Evolutionary conservation across 2,888 invertebrate species (phyloP), one percentile per base, ranked within the genome.

Genomic region (Netelia fuscicornis): DNA sequence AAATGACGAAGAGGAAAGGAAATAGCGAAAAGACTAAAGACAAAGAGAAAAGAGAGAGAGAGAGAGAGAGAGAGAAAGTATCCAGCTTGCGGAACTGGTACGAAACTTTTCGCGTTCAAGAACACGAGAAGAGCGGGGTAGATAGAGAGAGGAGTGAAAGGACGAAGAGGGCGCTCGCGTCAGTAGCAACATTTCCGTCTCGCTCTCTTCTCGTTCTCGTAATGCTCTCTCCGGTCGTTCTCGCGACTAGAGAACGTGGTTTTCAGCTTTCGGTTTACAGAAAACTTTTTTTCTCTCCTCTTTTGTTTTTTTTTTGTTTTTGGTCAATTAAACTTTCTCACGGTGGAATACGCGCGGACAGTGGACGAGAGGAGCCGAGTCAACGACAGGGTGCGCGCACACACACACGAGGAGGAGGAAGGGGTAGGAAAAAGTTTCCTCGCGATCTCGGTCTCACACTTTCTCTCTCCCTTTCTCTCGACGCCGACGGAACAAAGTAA

Each of bases 301-400:
- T 80, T 79, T 71, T 79, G 17, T 37, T 37, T 80, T 79, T n/a
- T 79, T 17, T 37, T 37, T 37, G 37, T 37, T 37, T 37, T 37
- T 37, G 37, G 75, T 83, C 75, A 80, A 83, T 83, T 80, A 83
- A 83, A 83, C 71, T 78, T 83, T 80, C 62, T 20, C 79, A 54
- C 48, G 56, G 44, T 20, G 23, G 52, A 23, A 44, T 62, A 62
- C 60, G 10, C 56, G 13, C 37, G 52, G 75, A 81, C 62, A 44
- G 25, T 52, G 17, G 17, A 30, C 37, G 20, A 54, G 62, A 64
- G 37, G 13, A 8, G 6, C 2, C 30, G 30, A 56, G 48, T 48
- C 13, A 48, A 48, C 48, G 37, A 37, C 37, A 37, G 37, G 3
- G 48, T 13, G 10, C 48, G 13, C 13, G 2, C 37, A 37, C 48